Percentiles rank a stretch among this genome's conserved stretches.
These are phyloP conservation scores for Scolopax bukidnonensis DNA, from an alignment of 2,797 vertebrate species.

Conservation along the genomic window DNA sequence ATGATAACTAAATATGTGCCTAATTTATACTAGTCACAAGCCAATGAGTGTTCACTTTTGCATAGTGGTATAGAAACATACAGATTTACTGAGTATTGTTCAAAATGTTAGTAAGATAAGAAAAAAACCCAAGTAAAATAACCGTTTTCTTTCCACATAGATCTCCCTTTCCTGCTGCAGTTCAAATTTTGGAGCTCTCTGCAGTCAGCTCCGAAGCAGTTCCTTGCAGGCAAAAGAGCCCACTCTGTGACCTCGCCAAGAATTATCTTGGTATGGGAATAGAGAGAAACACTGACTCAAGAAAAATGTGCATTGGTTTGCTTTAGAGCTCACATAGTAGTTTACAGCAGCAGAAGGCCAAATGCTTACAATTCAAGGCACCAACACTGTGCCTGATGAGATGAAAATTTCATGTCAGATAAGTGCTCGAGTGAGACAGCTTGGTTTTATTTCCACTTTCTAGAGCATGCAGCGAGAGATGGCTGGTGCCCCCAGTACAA, in stretches of 20 bases:
- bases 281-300: background rate
- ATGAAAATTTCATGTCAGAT: slow-evolving; percentile 25
- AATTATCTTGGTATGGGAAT: slow-evolving; percentile 9
- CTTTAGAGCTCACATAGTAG: background rate
- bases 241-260: background rate
- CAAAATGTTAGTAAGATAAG: background rate
- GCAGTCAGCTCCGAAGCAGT: background rate
- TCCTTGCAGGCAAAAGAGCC: background rate
- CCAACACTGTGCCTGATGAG: background rate
- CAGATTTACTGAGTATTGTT: background rate
- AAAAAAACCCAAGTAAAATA: background rate
- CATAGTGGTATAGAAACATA: background rate
- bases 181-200: background rate
- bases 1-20: background rate
- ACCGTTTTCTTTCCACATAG: background rate
- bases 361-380: slow-evolving; percentile 34
- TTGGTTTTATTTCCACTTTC: slow-evolving; percentile 25
- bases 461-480: background rate
- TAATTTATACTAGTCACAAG: slow-evolving; percentile 27
- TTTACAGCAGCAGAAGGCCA: slow-evolving; percentile 29
- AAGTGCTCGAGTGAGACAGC: slow-evolving; percentile 23
- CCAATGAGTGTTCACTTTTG: background rate
- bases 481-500: background rate
- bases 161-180: background rate
- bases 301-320: background rate